Base-by-base conservation (phyloP, 2,113 vertebrate species). In the Poeciliopsis retropinna region DNA sequence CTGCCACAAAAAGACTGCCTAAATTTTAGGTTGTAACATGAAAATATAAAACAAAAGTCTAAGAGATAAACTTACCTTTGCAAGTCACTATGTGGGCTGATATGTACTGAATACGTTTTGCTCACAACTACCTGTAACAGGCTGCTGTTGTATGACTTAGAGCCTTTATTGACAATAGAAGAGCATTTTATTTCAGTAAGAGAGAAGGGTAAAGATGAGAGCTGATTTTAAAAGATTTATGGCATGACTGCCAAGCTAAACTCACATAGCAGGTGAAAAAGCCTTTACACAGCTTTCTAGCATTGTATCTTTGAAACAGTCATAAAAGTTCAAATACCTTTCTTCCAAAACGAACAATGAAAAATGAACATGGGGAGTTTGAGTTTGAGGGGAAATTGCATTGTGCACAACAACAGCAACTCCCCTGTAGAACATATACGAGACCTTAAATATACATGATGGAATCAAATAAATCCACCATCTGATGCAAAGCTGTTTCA, bases 401-500 rank as follows among this genome's bases (percentile, higher is more conserved):
- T 39, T 27, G 37, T 27, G 64, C 25, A 27, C 64, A 27, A 66
- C 64, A 39, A 65, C 32, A 37, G 34, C 64, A 22, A 54, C 19
- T 54, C 47, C 47, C 47, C 47, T 66, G 32, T 19, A 22, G 12
- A 64, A 32, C 30, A 63, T 14, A 63, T 28, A 27, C 44, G 28
- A 67, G n/a, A 67, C 64, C 64, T 67, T 44, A 60, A 30, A 75
- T 37, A 80, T 31, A 77, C 22, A 76, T 70, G 72, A 76, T 81
- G 73, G 81, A 83, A 88, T 87, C 76, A 85, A 87, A 81, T 74
- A 80, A 75, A 30, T 79, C 67, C 77, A 75, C 72, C 76, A 79
- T 85, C 78, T 85, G 77, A 87, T 79, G 84, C 82, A 87, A 81
- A 80, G 83, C 74, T 77, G 76, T 74, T 67, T 72, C 72, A 79